Percentiles rank a stretch among this genome's conserved stretches.
phyloP scores from a whole-genome alignment of 37 sponge, comb jelly and placozoan species.

The Hormiphora californensis region DNA sequence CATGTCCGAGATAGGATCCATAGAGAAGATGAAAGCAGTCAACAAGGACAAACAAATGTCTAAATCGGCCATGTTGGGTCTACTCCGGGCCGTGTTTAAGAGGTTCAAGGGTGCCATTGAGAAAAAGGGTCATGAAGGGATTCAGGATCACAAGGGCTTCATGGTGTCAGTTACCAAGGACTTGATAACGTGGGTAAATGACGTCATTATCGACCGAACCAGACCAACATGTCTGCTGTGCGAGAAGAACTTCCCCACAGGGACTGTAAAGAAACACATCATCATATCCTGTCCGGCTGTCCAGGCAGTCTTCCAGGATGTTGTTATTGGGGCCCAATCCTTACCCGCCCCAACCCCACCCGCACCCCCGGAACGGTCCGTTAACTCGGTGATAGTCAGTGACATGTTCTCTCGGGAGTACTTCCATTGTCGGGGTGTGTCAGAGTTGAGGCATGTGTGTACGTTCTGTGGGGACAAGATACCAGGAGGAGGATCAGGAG shows the following conservation, averaged over 20 bases:
- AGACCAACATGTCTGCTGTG: neutral
- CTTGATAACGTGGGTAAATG: neutral
- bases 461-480: slow-evolving; percentile 34
- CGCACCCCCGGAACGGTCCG: neutral
- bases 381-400: neutral
- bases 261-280: neutral
- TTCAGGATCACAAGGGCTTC: neutral
- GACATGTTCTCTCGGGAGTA: slow-evolving; percentile 3
- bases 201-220: neutral
- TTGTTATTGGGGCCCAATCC: neutral
- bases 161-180: slow-evolving; percentile 1
- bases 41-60: slow-evolving; percentile 32
- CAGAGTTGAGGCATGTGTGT: neutral
- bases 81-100: neutral
- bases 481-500: neutral
- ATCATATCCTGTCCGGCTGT: neutral
- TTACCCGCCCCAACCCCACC: neutral
- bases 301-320: neutral
- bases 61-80: slow-evolving; percentile 8
- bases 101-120: neutral
- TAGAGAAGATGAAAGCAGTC: neutral
- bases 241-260: neutral
- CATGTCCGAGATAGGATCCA: slow-evolving; percentile 47
- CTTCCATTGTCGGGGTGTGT: neutral
- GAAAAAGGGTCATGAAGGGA: neutral